phyloP scores from a whole-genome alignment of 2,888 invertebrate species.

The Dasypolia templi region DNA sequence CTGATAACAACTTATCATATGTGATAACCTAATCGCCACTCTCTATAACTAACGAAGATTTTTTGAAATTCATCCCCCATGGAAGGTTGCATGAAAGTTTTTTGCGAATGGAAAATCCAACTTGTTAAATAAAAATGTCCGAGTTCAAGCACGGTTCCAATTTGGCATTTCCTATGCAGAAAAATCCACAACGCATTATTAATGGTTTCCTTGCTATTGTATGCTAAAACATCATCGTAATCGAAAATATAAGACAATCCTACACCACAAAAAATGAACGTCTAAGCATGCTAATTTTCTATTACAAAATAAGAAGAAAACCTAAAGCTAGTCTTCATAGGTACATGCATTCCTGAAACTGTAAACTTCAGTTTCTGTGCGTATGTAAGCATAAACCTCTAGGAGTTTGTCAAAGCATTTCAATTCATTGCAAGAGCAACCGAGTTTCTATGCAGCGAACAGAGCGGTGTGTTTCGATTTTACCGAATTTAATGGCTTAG shows the following conservation, averaged over 20 bases:
- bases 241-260: not conserved
- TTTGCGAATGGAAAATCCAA: no score
- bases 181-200: not conserved
- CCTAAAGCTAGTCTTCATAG: not conserved
- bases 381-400: slow-evolving; percentile 7
- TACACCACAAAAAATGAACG: not conserved
- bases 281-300: not conserved
- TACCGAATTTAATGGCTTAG: not conserved
- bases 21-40: no score
- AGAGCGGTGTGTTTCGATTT: not conserved
- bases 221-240: not conserved
- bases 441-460: not conserved
- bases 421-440: slow-evolving; percentile 6
- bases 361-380: not conserved
- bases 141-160: not conserved
- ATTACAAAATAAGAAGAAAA: slow-evolving; percentile 6
- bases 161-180: not conserved
- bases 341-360: slow-evolving; percentile 22
- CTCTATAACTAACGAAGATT: no score
- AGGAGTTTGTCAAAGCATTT: slow-evolving; percentile 25
- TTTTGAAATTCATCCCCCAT: no score
- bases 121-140: not conserved
- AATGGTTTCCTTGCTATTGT: not conserved
- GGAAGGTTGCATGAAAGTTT: no score
- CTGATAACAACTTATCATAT: no score